A percentile compares a stretch with the other conserved stretches of the same genome.
phyloP scores from a whole-genome alignment of 2,797 vertebrate species.

The Catostomus latipinnis region DNA sequence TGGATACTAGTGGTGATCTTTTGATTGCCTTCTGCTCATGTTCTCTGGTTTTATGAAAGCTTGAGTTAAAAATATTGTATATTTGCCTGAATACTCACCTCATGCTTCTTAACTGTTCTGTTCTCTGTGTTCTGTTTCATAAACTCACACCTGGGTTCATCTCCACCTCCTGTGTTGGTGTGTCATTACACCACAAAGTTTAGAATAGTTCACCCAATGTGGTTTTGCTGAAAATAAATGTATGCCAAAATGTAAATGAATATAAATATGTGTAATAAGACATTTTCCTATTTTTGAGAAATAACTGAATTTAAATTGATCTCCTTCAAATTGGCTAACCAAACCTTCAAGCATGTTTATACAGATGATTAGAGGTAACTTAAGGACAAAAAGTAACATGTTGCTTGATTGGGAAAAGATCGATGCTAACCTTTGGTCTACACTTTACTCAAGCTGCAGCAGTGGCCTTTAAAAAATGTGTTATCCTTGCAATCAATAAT shows the following conservation, averaged over 20 bases:
- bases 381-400: slow-evolving; percentile 11
- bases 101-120: too few relatives aligned
- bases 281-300: not conserved
- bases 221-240: not conserved
- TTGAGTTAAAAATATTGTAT: too few relatives aligned
- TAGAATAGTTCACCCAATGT: not conserved
- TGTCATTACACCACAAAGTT: not conserved
- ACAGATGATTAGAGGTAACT: not conserved
- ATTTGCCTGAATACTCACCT: too few relatives aligned
- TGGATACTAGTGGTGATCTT: too few relatives aligned
- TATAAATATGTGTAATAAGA: slow-evolving; percentile 10
- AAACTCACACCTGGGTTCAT: too few relatives aligned
- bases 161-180: too few relatives aligned
- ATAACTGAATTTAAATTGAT: slow-evolving; percentile 12
- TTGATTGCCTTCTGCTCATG: too few relatives aligned
- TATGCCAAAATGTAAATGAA: not conserved
- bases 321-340: not conserved
- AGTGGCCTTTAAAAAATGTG: slow-evolving; percentile 32
- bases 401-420: slow-evolving; percentile 22
- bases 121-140: too few relatives aligned
- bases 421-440: slow-evolving; percentile 34
- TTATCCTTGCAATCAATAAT: slow-evolving; percentile 26
- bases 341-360: not conserved
- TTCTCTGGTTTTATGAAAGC: too few relatives aligned
- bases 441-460: slow-evolving; percentile 19